These are phyloP conservation scores for Selenia dentaria DNA, from an alignment of 2,888 invertebrate species.

Conservation along the genomic window DNA sequence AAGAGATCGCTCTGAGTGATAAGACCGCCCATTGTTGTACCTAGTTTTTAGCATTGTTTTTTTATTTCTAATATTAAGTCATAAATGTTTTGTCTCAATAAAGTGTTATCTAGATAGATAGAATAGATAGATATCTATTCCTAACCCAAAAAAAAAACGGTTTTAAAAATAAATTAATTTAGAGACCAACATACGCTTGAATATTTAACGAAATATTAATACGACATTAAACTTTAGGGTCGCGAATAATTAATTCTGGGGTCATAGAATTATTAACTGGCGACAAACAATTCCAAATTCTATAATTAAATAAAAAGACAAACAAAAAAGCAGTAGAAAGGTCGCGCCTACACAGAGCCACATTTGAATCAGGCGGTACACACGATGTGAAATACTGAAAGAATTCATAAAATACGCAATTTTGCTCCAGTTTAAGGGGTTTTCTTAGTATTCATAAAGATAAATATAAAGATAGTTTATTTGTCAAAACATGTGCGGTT, in stretches of 20 bases:
- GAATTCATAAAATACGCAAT: too few species aligned
- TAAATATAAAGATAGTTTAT: too few species aligned
- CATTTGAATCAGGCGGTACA: background rate
- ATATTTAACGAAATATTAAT: slow-evolving; percentile 23
- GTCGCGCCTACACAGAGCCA: slow-evolving; percentile 23
- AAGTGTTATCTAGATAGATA: too few species aligned
- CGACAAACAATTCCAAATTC: slow-evolving; percentile 42
- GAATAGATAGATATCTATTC: too few species aligned
- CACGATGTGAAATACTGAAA: background rate
- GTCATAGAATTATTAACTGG: slow-evolving; percentile 30
- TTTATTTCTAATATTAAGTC: too few species aligned
- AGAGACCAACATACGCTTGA: slow-evolving; percentile 7
- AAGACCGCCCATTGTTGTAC: too few species aligned
- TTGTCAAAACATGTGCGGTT: too few species aligned
- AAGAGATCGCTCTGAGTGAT: too few species aligned
- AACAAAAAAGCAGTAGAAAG: slow-evolving; percentile 40
- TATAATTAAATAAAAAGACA: slow-evolving; percentile 43
- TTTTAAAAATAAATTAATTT: slow-evolving; percentile 16
- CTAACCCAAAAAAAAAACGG: slow-evolving; percentile 1
- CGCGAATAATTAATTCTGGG: slow-evolving; percentile 21
- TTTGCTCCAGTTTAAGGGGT: too few species aligned
- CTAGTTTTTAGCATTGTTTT: too few species aligned
- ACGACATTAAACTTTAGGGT: slow-evolving; percentile 24
- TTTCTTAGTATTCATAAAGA: too few species aligned
- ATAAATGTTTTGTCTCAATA: too few species aligned